Evolutionary conservation across 1,140 invertebrate genomes (phyloP).

Genomic region (Pachyrhynchus sulphureomaculatus): DNA sequence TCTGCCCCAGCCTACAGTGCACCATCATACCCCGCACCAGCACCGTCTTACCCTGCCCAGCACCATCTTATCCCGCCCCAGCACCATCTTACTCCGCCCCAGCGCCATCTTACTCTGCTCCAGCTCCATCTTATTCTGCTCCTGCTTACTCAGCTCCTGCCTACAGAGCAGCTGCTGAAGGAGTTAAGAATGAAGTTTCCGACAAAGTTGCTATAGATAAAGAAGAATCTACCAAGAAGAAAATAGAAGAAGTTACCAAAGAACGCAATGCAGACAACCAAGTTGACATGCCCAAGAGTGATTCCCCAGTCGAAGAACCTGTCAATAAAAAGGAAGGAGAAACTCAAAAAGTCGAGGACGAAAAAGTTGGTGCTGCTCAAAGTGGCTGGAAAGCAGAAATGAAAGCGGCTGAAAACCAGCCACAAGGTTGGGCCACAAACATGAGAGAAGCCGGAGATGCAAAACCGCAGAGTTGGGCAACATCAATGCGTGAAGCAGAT

Average conservation of each 20-base stretch:
- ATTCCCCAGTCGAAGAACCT: background rate
- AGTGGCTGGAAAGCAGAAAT: conserved; percentile 7
- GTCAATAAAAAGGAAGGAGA: background rate
- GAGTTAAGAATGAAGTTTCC: conserved; percentile 6
- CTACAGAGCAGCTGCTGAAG: conserved; percentile 29
- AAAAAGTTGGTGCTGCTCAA: conserved; percentile 8
- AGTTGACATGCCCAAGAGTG: background rate
- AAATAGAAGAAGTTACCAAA: conserved; percentile 36
- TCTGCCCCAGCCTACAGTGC: background rate
- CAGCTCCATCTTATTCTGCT: conserved; percentile 16
- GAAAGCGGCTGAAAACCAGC: conserved; percentile 1
- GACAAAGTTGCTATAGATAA: conserved; percentile 31
- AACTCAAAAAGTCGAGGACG: conserved; percentile 1
- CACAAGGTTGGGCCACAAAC: background rate
- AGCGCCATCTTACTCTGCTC: conserved; percentile 8
- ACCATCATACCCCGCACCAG: background rate
- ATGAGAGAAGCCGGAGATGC: conserved; percentile 5
- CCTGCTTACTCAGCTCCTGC: conserved; percentile 27
- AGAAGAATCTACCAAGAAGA: conserved; percentile 35
- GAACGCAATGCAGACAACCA: conserved; percentile 8
- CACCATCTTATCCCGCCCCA: conserved; percentile 6
- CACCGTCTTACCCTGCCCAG: conserved; percentile 8
- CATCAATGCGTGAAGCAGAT: background rate
- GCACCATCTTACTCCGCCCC: conserved; percentile 19
- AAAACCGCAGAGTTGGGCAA: background rate